A percentile compares a stretch with the other conserved stretches of the same genome.
phyloP scores from a whole-genome alignment of 2,113 vertebrate genomes.

The Pteropus alecto region DNA sequence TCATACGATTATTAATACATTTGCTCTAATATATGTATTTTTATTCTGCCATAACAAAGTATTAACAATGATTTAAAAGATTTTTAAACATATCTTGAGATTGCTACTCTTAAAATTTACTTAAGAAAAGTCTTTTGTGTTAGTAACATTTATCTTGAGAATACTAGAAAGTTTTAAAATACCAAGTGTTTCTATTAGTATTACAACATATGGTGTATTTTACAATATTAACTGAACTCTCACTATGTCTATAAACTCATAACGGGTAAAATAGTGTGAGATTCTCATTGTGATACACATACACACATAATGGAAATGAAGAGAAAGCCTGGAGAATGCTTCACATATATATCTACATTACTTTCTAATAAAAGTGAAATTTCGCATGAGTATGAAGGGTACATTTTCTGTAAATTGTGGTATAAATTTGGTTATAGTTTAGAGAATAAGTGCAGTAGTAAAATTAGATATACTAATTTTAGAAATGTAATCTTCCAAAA shows the following conservation, averaged over 20 bases:
- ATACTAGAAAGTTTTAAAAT: constrained; percentile 13
- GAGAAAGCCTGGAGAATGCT: not conserved
- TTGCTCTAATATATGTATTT: not conserved
- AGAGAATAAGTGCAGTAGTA: not conserved
- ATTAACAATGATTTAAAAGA: not conserved
- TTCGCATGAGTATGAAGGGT: not conserved
- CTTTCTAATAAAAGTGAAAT: not conserved
- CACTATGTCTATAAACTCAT: not conserved
- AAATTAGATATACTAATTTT: not conserved
- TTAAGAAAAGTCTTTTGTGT: not conserved
- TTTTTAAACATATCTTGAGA: not conserved
- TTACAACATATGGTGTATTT: not conserved
- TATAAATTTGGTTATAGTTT: not conserved
- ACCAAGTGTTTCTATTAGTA: not conserved
- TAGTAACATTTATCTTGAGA: not conserved
- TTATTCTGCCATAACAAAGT: not conserved
- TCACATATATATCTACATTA: not conserved
- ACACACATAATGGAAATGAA: not conserved
- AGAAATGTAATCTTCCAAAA: not conserved
- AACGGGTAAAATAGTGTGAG: not conserved
- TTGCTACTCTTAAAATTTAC: not conserved
- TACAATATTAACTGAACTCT: not conserved
- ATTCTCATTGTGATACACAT: not conserved
- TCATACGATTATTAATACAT: constrained; percentile 21
- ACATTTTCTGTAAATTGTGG: not conserved